These are phyloP conservation scores for Chrysogorgia sp. DNA, from an alignment of 92 coral and sea anemone genomes.

Conservation along the genomic window DNA sequence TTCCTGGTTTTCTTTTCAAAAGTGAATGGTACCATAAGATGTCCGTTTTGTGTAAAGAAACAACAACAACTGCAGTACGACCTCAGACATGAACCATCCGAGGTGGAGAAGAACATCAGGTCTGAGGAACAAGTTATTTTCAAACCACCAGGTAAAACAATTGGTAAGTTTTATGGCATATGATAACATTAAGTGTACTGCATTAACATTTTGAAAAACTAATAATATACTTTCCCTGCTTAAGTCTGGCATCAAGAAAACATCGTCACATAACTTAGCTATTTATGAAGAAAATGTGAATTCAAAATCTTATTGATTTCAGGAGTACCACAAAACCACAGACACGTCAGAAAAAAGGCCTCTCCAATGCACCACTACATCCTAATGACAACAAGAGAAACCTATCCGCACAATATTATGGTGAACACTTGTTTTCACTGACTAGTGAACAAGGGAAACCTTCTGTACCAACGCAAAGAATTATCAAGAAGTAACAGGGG, in stretches of 20 bases:
- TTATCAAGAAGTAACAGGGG: too few relatives aligned
- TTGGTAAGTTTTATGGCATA: conserved; percentile 32
- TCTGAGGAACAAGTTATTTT: conserved; percentile 83
- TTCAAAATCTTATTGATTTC: too few relatives aligned
- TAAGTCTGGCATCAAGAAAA: too few relatives aligned
- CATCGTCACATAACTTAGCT: too few relatives aligned
- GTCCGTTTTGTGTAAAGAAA: conserved; percentile 77
- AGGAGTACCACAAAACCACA: too few relatives aligned
- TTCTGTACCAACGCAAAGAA: too few relatives aligned
- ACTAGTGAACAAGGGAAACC: conserved; percentile 58
- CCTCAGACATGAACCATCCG: conserved; percentile 82
- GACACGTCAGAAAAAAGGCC: too few relatives aligned
- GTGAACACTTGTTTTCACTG: conserved; percentile 87
- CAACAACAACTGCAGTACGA: conserved; percentile 79
- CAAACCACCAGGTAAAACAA: conserved; percentile 46
- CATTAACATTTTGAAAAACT: not conserved
- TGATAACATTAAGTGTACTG: conserved; percentile 1
- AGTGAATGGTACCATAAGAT: conserved; percentile 78
- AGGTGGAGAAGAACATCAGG: conserved; percentile 75
- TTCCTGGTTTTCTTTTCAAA: not conserved
- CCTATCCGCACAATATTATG: conserved; percentile 90
- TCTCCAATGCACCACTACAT: too few relatives aligned
- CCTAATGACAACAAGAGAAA: conserved; percentile 70
- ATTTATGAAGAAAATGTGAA: too few relatives aligned
- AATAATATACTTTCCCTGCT: too few relatives aligned